Evolutionary conservation across 2,797 vertebrate genomes (phyloP).

Genomic region (Anolis apletophallus): DNA sequence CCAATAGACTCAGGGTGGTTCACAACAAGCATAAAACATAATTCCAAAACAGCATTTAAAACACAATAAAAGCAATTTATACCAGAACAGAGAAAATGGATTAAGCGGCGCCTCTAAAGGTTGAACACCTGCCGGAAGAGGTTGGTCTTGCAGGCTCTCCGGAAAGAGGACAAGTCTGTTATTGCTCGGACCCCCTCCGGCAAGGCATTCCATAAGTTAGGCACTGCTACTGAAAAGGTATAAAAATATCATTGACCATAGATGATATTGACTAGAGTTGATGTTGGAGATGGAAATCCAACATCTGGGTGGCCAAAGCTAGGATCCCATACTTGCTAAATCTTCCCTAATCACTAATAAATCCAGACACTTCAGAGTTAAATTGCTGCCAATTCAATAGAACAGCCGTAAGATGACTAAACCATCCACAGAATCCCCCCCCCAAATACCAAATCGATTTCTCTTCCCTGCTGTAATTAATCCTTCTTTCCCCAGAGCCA

Average conservation of each 20-base stretch:
- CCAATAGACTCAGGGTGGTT: too few relatives aligned
- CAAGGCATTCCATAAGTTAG: too few relatives aligned
- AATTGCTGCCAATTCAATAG: constrained; percentile 33
- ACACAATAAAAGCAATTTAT: too few relatives aligned
- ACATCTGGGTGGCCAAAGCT: background rate
- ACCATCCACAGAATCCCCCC: constrained; percentile 46
- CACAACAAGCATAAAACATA: too few relatives aligned
- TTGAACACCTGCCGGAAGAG: too few relatives aligned
- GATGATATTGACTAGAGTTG: background rate
- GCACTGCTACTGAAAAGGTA: too few relatives aligned
- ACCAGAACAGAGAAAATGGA: too few relatives aligned
- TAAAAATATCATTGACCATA: background rate
- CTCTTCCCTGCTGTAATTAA: background rate
- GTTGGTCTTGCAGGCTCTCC: too few relatives aligned
- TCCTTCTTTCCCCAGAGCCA: constrained; percentile 46
- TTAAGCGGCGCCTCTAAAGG: too few relatives aligned
- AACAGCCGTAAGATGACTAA: constrained; percentile 51
- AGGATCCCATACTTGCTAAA: background rate
- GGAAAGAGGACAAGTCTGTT: too few relatives aligned
- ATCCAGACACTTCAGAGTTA: background rate
- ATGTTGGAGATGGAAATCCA: background rate
- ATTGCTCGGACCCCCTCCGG: too few relatives aligned
- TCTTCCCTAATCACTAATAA: constrained; percentile 11
- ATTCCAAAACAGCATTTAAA: too few relatives aligned
- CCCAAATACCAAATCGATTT: background rate